Evolutionary conservation across 2,113 vertebrate species (phyloP), one percentile per base, ranked within the genome.

Genomic region (Xiphophorus maculatus): DNA sequence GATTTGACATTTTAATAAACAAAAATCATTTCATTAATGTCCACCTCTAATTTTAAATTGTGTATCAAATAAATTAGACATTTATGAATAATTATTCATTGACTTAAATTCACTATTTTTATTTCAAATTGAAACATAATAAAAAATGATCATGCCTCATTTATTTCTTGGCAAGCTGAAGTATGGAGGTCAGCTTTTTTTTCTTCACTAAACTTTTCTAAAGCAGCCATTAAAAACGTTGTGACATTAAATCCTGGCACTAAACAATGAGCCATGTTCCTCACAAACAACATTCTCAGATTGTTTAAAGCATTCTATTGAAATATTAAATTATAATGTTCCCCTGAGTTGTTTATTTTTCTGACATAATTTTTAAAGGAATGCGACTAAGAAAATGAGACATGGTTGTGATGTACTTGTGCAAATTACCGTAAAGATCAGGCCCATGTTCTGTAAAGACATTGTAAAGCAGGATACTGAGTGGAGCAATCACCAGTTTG

Each of bases 401-500:
- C 1, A 71, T 17, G 58, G 60, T 68, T 60, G 30, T 28, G 63
- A 67, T 44, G 62, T 77, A 63, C 29, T 33, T 7, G 30, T 51
- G 44, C 73, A 35, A 66, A 63, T 85, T 94, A 99, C 98, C 98
- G 30, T 99, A 99, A 25, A 99, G 95, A 87, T 99, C 97, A 0
- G 98, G 98, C 69, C 98, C 98, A 25, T 99, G 98, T 48, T 96
- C 90, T 33, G 97, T 98, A 86, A 99, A 99, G 81, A 99, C 96
- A 1, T 99, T 99, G 91, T 99, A 99, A 4, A 98, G 71, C 27
- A 99, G 91, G 71, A 99, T 99, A 91, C 98, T 99, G 74, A 99
- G 95, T 15, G 98, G 98, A 0, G 98, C 93, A 32, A 98, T 87
- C 66, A 98, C 98, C 88, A 98, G 83, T 91, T 98, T 98, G 27